A percentile compares a stretch with the other conserved stretches of the same genome.
Evolutionary conservation across 2,888 invertebrate species (phyloP).

Genomic region (Himalopsyche japonica): DNA sequence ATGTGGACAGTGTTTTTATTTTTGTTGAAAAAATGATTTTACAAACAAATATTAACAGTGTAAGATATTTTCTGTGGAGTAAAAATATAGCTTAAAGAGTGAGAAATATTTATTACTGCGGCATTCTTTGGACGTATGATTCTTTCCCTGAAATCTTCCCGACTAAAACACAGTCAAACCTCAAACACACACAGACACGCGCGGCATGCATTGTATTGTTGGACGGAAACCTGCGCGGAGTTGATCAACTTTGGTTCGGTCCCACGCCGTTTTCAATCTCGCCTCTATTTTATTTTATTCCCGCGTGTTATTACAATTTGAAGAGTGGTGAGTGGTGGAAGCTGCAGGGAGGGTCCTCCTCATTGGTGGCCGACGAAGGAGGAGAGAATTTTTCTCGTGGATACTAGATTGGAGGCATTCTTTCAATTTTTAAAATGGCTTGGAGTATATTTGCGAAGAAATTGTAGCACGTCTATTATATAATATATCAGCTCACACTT

Average conservation of each 20-base stretch:
- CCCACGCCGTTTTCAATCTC: conserved; percentile 25
- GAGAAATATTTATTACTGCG: no score
- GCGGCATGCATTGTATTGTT: not conserved
- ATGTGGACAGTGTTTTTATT: no score
- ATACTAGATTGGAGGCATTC: not conserved
- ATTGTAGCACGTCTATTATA: not conserved
- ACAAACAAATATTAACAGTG: no score
- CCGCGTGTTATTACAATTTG: conserved; percentile 35
- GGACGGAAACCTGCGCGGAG: conserved; percentile 25
- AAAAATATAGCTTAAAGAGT: no score
- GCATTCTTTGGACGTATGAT: not conserved
- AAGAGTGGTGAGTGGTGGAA: conserved; percentile 11
- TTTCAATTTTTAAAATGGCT: not conserved
- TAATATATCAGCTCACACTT: not conserved
- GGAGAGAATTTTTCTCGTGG: not conserved
- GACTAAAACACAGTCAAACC: not conserved
- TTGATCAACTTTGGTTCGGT: conserved; percentile 14
- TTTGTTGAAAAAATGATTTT: no score
- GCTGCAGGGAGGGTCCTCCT: not conserved
- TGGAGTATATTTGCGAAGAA: not conserved
- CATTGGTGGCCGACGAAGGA: not conserved
- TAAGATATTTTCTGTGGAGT: no score
- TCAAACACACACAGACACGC: not conserved
- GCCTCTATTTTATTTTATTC: conserved; percentile 28
- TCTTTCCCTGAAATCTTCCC: not conserved